These are phyloP conservation scores for Parambassis ranga DNA, from an alignment of 2,797 vertebrate species.

Conservation along the genomic window DNA sequence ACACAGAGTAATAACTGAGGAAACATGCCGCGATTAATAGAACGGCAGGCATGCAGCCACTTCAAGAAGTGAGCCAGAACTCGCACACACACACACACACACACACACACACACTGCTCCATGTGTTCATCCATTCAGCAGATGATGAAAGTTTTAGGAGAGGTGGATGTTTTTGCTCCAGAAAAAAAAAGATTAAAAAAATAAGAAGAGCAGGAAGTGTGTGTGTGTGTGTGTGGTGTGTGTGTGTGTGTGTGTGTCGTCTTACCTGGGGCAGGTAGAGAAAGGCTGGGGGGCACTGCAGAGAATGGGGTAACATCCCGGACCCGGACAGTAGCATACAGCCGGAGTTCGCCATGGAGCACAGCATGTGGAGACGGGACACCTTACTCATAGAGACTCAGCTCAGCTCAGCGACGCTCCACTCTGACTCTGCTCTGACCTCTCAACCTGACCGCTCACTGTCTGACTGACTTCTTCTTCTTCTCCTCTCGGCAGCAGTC, in stretches of 20 bases:
- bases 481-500: slow-evolving; percentile 32
- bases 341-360: slow-evolving; percentile 96
- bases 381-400: slow-evolving; percentile 79
- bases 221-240: neutral
- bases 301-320: slow-evolving; percentile 91
- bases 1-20: slow-evolving; percentile 11
- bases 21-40: slow-evolving; percentile 15
- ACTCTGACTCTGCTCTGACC: slow-evolving; percentile 39
- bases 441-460: slow-evolving; percentile 40
- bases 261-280: slow-evolving; percentile 98
- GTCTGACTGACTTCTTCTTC: slow-evolving; percentile 20
- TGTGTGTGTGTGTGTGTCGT: slow-evolving; percentile 29
- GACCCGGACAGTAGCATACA: slow-evolving; percentile 93
- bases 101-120: slow-evolving; percentile 1
- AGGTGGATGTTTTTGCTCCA: no score
- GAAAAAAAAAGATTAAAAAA: neutral
- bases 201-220: neutral
- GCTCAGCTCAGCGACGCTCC: slow-evolving; percentile 33
- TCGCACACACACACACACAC: slow-evolving; percentile 24
- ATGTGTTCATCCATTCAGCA: slow-evolving; percentile 27
- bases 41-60: slow-evolving; percentile 45
- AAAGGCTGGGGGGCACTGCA: slow-evolving; percentile 90
- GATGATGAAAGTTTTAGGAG: neutral
- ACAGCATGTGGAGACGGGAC: slow-evolving; percentile 92
- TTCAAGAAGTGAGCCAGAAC: slow-evolving; percentile 57